These are phyloP conservation scores for Ichneumoninae sp. DNA, from an alignment of 2,888 invertebrate species.

Conservation along the genomic window DNA sequence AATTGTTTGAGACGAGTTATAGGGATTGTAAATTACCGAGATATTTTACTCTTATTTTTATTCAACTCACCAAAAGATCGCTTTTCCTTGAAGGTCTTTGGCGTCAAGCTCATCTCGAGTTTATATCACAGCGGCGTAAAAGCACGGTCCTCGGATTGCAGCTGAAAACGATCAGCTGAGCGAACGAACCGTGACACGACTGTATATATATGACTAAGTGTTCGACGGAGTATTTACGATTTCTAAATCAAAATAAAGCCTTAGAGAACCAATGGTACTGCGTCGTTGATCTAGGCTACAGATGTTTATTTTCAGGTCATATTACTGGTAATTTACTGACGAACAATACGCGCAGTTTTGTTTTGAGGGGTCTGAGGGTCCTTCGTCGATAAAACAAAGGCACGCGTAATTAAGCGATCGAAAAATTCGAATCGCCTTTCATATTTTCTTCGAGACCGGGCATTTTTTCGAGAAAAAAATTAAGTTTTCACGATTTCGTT, in stretches of 20 bases:
- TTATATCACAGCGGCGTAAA: background rate
- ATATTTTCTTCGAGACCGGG: too few relatives aligned
- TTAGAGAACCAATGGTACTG: background rate
- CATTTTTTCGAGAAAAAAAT: too few relatives aligned
- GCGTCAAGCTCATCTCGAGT: conserved; percentile 74
- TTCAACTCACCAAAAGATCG: conserved; percentile 79
- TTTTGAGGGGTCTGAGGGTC: background rate
- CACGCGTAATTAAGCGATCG: background rate
- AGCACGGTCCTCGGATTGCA: background rate
- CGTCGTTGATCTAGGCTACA: background rate
- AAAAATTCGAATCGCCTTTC: too few relatives aligned
- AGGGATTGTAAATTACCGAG: background rate
- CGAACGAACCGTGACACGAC: background rate
- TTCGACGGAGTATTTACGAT: background rate
- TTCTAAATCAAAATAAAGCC: conserved; percentile 5
- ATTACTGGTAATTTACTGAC: conserved; percentile 7
- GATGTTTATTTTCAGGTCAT: background rate
- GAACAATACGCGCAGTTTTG: background rate
- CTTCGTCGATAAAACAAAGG: background rate
- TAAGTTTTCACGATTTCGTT: too few relatives aligned
- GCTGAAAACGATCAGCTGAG: conserved; percentile 17
- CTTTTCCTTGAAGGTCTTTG: conserved; percentile 79
- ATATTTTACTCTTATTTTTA: background rate
- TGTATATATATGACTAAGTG: background rate
- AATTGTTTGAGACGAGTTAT: background rate